Percentiles rank a stretch among this genome's conserved stretches.
Conservation (phyloP, 1,140 invertebrate species). For the Steinernema feltiae region DNA sequence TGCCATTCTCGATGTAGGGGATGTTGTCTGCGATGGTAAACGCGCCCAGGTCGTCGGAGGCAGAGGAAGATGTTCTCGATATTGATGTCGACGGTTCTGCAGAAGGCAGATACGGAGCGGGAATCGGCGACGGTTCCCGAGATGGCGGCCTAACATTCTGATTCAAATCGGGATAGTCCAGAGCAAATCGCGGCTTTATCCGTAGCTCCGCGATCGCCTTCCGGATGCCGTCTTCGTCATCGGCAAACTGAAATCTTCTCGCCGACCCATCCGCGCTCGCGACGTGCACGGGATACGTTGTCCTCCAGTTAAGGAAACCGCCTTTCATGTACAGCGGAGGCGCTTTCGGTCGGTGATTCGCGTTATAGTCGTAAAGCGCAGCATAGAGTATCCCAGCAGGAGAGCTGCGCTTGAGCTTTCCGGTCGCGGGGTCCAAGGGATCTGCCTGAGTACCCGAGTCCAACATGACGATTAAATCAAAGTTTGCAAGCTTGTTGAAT, state of each 20-base stretch:
- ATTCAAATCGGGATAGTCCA: neutral
- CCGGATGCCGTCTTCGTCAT: neutral
- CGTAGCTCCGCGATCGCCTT: slow-evolving; percentile 2
- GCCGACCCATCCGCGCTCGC: neutral
- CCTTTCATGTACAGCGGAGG: neutral
- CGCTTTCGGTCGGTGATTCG: neutral
- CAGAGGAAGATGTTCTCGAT: neutral
- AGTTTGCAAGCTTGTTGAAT: neutral
- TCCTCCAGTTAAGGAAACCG: neutral
- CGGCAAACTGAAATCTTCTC: neutral
- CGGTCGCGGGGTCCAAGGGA: neutral
- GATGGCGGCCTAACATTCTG: too few species aligned
- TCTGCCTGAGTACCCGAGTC: neutral
- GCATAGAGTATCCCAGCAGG: neutral
- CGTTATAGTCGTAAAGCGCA: neutral
- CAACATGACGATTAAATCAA: neutral
- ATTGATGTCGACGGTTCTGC: neutral
- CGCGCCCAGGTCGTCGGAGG: neutral
- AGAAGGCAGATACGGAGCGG: neutral
- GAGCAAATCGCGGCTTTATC: neutral
- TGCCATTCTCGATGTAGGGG: neutral
- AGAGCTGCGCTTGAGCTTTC: neutral
- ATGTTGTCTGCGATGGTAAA: neutral
- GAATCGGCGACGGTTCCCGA: neutral
- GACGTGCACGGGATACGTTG: neutral